A percentile compares a stretch with the other conserved stretches of the same genome.
These are phyloP conservation scores for Elanus axillaris DNA, from an alignment of 2,113 vertebrate species.

Conservation along the genomic window DNA sequence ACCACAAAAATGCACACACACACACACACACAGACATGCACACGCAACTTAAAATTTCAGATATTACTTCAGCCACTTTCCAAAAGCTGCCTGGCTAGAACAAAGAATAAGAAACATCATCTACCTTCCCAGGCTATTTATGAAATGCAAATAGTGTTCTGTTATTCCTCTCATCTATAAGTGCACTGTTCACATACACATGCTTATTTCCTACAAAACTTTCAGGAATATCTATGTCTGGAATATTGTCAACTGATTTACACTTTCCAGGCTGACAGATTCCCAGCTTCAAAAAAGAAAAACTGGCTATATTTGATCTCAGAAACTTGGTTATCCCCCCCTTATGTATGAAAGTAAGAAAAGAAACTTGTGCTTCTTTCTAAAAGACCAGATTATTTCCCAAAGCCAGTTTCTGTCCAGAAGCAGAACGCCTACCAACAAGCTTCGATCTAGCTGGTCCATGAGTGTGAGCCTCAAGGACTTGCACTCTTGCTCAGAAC, in stretches of 20 bases:
- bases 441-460: neutral
- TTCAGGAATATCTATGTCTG: neutral
- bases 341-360: neutral
- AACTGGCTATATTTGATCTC: neutral
- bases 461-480: neutral
- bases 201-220: neutral
- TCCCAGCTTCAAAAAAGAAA: neutral
- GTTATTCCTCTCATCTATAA: neutral
- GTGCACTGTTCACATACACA: neutral
- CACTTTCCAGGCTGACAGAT: neutral
- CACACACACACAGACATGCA: too few relatives aligned
- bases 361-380: neutral
- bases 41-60: neutral
- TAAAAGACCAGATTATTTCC: neutral
- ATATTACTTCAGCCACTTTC: neutral
- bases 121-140: neutral
- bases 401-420: neutral
- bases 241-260: neutral
- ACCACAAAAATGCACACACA: neutral
- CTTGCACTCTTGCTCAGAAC: neutral
- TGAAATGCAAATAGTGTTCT: neutral
- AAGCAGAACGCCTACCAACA: neutral
- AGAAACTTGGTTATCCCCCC: neutral
- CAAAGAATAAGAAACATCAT: neutral
- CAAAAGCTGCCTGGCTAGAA: neutral